These are phyloP conservation scores for Zootoca vivipara DNA, from an alignment of 2,113 vertebrate genomes.

Conservation along the genomic window DNA sequence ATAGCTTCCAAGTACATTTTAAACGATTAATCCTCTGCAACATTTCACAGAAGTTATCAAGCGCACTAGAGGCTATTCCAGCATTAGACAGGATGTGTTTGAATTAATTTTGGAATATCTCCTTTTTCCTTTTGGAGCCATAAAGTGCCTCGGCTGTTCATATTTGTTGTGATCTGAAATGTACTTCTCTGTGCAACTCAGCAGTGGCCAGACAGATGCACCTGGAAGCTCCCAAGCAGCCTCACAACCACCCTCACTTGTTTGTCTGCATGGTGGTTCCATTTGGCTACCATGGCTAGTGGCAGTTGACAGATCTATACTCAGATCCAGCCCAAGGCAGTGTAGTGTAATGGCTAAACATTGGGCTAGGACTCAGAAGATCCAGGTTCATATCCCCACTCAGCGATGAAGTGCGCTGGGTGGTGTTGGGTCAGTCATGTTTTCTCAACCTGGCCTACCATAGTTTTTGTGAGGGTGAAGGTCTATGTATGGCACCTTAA, in stretches of 20 bases:
- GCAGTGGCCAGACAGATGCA: background rate
- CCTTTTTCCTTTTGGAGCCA: conserved; percentile 57
- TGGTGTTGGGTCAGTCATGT: no score
- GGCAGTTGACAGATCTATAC: background rate
- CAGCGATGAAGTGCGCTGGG: no score
- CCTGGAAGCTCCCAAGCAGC: background rate
- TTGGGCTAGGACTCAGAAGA: no score
- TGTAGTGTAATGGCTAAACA: no score
- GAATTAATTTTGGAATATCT: conserved; percentile 35
- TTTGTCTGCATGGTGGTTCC: background rate
- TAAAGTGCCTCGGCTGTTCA: background rate
- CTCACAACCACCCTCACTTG: background rate
- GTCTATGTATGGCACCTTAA: no score
- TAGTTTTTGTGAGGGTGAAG: no score
- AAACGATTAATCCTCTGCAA: conserved; percentile 40
- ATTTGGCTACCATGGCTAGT: background rate
- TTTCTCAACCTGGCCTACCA: no score
- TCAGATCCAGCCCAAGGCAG: background rate
- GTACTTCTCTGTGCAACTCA: background rate
- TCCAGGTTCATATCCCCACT: no score
- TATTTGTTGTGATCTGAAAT: background rate
- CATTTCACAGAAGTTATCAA: conserved; percentile 33
- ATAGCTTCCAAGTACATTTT: background rate
- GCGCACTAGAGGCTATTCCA: conserved; percentile 35
- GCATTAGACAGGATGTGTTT: conserved; percentile 1